phyloP scores from a whole-genome alignment of 2,888 invertebrate species.

The Archips crataeganus region DNA sequence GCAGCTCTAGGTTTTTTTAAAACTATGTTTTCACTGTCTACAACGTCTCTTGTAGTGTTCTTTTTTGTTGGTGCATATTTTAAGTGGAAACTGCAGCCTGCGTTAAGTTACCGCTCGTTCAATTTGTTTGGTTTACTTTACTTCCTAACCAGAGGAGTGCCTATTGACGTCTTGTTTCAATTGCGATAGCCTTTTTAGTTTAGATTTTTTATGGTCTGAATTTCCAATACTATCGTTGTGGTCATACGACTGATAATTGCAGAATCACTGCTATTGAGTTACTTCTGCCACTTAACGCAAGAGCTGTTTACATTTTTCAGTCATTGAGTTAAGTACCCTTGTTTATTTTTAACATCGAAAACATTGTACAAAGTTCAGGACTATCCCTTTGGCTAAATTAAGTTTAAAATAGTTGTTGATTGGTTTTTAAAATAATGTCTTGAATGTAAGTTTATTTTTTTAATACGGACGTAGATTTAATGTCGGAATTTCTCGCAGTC shows the following conservation, averaged over 20 bases:
- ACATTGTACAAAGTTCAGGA: constrained; percentile 50
- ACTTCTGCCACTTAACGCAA: constrained; percentile 42
- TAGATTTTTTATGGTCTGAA: not conserved
- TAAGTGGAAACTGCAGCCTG: constrained; percentile 26
- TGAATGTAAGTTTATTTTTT: constrained; percentile 60
- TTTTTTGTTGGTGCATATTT: constrained; percentile 46
- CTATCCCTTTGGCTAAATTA: constrained; percentile 44
- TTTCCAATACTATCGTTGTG: not conserved
- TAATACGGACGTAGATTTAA: constrained; percentile 61
- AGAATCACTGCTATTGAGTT: constrained; percentile 26
- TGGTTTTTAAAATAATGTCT: constrained; percentile 47
- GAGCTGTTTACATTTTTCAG: constrained; percentile 46
- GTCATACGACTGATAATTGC: not conserved
- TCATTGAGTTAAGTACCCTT: constrained; percentile 44
- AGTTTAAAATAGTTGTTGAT: constrained; percentile 50
- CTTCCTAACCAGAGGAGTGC: constrained; percentile 8
- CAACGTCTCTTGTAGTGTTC: constrained; percentile 42
- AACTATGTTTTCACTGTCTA: constrained; percentile 61
- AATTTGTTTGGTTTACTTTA: constrained; percentile 1
- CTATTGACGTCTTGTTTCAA: not conserved
- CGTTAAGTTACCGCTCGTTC: constrained; percentile 18
- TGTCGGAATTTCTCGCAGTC: constrained; percentile 68
- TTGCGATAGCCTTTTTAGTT: not conserved
- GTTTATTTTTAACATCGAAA: constrained; percentile 42
- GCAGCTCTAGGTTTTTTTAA: constrained; percentile 67